Conservation (phyloP, 2,888 invertebrate genomes). For the Sinhomidia bicolor region DNA sequence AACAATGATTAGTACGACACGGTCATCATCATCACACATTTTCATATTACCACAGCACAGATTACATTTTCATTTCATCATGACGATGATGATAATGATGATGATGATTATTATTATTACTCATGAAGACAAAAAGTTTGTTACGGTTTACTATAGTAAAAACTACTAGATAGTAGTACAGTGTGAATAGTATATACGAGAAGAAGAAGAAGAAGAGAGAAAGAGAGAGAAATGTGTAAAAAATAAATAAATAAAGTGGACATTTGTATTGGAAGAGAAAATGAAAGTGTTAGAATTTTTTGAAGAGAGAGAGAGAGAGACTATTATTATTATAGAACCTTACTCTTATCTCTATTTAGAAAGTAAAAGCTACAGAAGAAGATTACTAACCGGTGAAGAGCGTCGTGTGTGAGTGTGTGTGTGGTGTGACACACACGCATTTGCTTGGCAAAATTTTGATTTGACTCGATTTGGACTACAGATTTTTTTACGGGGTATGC, state of each 20-base stretch:
- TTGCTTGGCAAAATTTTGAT: slow-evolving; percentile 19
- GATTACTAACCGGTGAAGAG: slow-evolving; percentile 59
- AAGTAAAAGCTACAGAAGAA: slow-evolving; percentile 26
- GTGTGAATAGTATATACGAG: background rate
- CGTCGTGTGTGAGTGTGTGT: too few species aligned
- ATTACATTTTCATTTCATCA: too few species aligned
- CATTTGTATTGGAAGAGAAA: background rate
- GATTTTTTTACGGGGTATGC: slow-evolving; percentile 28
- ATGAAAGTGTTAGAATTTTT: background rate
- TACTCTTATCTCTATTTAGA: background rate
- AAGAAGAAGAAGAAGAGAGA: background rate
- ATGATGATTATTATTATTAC: background rate
- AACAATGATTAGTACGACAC: slow-evolving; percentile 43
- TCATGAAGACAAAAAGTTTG: background rate
- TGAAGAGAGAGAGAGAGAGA: background rate
- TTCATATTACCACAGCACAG: slow-evolving; percentile 1
- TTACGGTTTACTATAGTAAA: background rate
- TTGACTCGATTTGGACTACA: slow-evolving; percentile 28
- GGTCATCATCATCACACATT: slow-evolving; percentile 26
- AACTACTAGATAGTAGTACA: background rate
- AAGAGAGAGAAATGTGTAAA: background rate
- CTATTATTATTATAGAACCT: background rate
- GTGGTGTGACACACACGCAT: background rate
- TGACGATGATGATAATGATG: background rate
- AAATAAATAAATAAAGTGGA: background rate